phyloP scores from a whole-genome alignment of 2,113 vertebrate genomes.

The Phycodurus eques region DNA sequence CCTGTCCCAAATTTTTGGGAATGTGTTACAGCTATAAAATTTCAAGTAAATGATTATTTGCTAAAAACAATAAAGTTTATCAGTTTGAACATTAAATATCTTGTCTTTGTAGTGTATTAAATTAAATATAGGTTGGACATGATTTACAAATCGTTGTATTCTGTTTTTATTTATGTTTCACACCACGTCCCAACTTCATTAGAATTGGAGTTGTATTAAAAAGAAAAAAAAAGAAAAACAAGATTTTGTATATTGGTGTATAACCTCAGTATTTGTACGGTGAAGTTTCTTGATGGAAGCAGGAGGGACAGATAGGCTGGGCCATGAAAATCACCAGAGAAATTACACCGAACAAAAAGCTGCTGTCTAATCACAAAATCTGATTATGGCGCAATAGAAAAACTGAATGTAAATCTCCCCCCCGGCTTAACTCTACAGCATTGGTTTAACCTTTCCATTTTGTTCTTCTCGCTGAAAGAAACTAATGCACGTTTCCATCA shows the following conservation, averaged over 20 bases:
- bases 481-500: constrained; percentile 44
- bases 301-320: neutral
- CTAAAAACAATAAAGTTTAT: no score
- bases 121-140: no score
- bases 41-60: no score
- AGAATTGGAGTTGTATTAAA: no score
- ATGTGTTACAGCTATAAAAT: no score
- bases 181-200: no score
- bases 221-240: no score
- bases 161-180: no score
- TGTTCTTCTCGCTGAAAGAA: constrained; percentile 22
- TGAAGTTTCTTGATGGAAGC: neutral
- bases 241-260: neutral
- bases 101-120: no score
- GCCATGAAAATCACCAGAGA: constrained; percentile 51
- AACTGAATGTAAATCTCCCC: constrained; percentile 53
- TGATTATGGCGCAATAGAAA: constrained; percentile 63
- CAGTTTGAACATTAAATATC: no score
- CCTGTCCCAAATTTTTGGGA: no score
- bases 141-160: no score
- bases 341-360: constrained; percentile 38
- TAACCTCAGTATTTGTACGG: neutral
- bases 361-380: constrained; percentile 58
- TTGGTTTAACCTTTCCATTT: constrained; percentile 52
- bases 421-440: constrained; percentile 44